These are phyloP conservation scores for Patiria pectinifera DNA, from an alignment of 53 echinoderm and acorn worm species.

Conservation along the genomic window DNA sequence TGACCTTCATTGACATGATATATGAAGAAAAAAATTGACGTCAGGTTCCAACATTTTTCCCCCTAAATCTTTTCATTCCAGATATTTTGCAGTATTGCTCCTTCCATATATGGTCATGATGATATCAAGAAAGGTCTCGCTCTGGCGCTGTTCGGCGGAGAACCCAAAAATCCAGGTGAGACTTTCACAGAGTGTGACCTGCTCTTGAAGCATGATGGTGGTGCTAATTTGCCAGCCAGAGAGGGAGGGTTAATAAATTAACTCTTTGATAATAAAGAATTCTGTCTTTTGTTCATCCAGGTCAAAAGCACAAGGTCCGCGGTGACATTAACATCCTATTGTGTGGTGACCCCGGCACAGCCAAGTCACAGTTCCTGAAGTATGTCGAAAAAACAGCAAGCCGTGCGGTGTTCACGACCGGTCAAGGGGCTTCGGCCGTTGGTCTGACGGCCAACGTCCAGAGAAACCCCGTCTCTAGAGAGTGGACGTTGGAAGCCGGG, in stretches of 20 bases:
- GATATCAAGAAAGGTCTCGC: slow-evolving; percentile 94
- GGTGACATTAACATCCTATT: slow-evolving; percentile 98
- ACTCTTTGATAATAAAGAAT: no score
- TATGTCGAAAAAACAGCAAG: slow-evolving; percentile 97
- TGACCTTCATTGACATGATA: no score
- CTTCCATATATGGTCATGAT: slow-evolving; percentile 95
- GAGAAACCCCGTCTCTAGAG: slow-evolving; percentile 92
- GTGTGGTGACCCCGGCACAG: slow-evolving; percentile 97
- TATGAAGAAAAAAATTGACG: no score
- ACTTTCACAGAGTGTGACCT: neutral
- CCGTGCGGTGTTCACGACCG: slow-evolving; percentile 95
- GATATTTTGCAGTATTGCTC: slow-evolving; percentile 98
- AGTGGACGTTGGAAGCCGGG: slow-evolving; percentile 99
- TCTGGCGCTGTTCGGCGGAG: slow-evolving; percentile 91
- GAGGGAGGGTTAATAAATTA: no score
- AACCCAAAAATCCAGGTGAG: slow-evolving; percentile 95
- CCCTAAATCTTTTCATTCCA: slow-evolving; percentile 32
- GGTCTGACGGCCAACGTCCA: slow-evolving; percentile 99
- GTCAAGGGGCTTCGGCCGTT: slow-evolving; percentile 98
- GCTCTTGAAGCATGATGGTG: no score
- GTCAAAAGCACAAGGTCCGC: slow-evolving; percentile 95
- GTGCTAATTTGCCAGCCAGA: no score
- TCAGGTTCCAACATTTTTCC: no score
- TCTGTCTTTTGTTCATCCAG: slow-evolving; percentile 38
- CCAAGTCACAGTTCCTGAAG: slow-evolving; percentile 98